Base-by-base conservation (phyloP, 1,140 invertebrate species). In the Drosophila baimaii region DNA sequence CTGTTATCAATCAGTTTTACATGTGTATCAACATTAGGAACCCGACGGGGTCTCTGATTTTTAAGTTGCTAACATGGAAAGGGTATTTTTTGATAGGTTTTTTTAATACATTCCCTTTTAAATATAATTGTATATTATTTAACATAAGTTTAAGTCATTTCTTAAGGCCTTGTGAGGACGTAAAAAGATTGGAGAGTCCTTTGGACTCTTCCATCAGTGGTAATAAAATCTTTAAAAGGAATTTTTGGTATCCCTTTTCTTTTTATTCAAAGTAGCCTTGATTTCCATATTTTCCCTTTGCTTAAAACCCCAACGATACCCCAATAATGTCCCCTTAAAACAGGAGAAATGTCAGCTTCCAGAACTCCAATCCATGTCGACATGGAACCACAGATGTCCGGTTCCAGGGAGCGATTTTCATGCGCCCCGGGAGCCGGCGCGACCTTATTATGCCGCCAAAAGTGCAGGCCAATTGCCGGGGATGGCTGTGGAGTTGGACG, bases 391-490 rank as follows among this genome's bases (percentile, higher is more conserved):
- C 73, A 66, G 52, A 66, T 76, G 70, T 52, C 71, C 59, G 44
- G 66, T 35, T 43, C 25, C 25, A 31, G 25, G 29, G 27, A 27
- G 13, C 19, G 47, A 68, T 55, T 66, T 49, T 58, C n/a, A 1
- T 21, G 21, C 44, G 13, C 37, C 31, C 23, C 49, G 27, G 51
- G 52, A 59, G 54, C 23, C 49, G 49, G 27, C 44, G 39, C 17
- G 59, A 65, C 49, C 83, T 86, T 80, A 88, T 86, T 88, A 88
- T 65, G 62, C 68, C 37, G 75, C 49, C 39, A 44, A 51, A 72
- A 72, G 68, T 77, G 46, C 54, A 52, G 76, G 57, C 61, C 78
- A 78, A 71, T 75, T 86, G 74, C 72, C 56, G 44, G 29, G 47
- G 58, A 29, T 65, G 58, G 47, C 19, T 21, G n/a, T 29, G 46